phyloP scores from a whole-genome alignment of 2,113 vertebrate species.

The Nothoprocta pentlandii region DNA sequence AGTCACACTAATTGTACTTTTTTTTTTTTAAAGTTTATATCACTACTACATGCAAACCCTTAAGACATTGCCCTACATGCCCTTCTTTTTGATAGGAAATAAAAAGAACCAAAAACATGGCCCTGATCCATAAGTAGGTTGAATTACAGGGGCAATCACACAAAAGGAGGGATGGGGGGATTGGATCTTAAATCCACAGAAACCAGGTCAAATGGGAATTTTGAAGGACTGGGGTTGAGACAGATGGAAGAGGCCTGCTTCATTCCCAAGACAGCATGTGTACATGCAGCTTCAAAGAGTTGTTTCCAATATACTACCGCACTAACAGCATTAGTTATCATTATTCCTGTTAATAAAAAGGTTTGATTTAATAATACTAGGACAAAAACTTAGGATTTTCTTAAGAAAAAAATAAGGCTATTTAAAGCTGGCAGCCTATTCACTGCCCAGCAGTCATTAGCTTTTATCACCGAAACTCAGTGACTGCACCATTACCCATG shows the following conservation, averaged over 20 bases:
- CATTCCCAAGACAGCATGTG: neutral
- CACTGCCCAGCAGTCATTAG: neutral
- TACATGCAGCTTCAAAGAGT: neutral
- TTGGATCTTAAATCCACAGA: neutral
- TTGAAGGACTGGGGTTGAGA: neutral
- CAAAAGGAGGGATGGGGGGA: neutral
- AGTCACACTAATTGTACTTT: neutral
- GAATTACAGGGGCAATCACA: neutral
- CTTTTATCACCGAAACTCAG: neutral
- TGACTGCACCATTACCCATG: neutral
- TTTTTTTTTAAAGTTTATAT: neutral
- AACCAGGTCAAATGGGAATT: neutral
- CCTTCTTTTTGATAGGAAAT: neutral
- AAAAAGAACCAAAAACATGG: neutral
- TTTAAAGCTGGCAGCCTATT: neutral
- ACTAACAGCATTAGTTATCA: neutral
- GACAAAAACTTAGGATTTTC: neutral
- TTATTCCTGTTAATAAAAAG: neutral
- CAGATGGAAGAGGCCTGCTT: neutral
- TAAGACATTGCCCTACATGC: neutral
- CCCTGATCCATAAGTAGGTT: fast-evolving
- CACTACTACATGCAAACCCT: fast-evolving
- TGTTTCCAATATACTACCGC: neutral
- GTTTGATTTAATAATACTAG: neutral
- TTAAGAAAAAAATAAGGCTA: neutral